Evolutionary conservation across 1,140 invertebrate species (phyloP).

Genomic region (Reticulitermes speratus): DNA sequence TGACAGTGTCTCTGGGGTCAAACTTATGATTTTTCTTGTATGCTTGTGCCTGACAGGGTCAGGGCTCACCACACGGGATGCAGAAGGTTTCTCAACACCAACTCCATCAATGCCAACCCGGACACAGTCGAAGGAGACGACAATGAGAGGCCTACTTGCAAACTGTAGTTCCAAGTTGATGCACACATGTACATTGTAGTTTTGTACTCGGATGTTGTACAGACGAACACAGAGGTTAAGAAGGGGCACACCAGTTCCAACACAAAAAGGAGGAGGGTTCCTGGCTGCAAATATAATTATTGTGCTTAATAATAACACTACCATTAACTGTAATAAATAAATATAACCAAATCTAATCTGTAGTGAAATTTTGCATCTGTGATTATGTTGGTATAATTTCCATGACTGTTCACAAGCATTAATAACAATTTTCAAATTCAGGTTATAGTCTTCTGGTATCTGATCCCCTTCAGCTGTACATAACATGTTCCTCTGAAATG

Average conservation of each 20-base stretch:
- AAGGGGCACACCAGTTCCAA: neutral
- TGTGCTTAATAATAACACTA: too few species aligned
- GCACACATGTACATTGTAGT: slow-evolving; percentile 20
- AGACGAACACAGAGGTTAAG: slow-evolving; percentile 14
- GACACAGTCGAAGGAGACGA: slow-evolving; percentile 22
- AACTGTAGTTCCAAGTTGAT: slow-evolving; percentile 24
- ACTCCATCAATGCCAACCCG: slow-evolving; percentile 17
- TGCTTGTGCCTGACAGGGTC: neutral
- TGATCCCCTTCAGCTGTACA: too few species aligned
- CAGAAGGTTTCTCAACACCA: slow-evolving; percentile 1
- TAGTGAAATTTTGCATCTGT: too few species aligned
- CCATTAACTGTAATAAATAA: too few species aligned
- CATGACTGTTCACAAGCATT: too few species aligned
- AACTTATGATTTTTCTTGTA: too few species aligned
- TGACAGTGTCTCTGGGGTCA: too few species aligned
- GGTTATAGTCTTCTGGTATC: too few species aligned
- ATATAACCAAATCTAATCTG: too few species aligned
- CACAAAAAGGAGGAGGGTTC: slow-evolving; percentile 21
- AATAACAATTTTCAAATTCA: too few species aligned
- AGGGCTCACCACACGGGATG: neutral
- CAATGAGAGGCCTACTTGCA: neutral
- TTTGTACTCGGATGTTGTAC: slow-evolving; percentile 17
- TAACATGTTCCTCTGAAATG: too few species aligned
- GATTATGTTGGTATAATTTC: too few species aligned
- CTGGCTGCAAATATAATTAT: neutral